phyloP scores from a whole-genome alignment of 1,140 invertebrate species.

The Drosophila hydei region DNA sequence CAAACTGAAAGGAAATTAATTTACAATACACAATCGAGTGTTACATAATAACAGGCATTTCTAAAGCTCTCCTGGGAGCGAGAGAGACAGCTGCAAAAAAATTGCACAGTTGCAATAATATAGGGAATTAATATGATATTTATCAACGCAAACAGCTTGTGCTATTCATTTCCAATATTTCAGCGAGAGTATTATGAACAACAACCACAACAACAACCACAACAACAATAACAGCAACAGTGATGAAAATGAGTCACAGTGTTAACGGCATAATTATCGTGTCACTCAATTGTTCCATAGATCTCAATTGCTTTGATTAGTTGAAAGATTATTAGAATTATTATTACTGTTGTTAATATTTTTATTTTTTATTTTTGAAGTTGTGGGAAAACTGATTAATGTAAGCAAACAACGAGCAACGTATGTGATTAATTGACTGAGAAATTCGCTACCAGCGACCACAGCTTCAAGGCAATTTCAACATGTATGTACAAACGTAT shows the following conservation, averaged over 20 bases:
- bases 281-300: conserved; percentile 17
- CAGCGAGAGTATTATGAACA: background rate
- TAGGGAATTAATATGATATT: background rate
- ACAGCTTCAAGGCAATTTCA: background rate
- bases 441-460: conserved; percentile 1
- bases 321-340: background rate
- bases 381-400: conserved; percentile 38
- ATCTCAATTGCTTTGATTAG: conserved; percentile 28
- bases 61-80: background rate
- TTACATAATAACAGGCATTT: too few species aligned
- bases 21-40: too few species aligned
- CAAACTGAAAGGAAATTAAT: background rate
- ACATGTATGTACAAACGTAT: background rate
- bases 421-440: conserved; percentile 34
- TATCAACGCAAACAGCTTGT: background rate
- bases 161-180: background rate
- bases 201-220: background rate
- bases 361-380: conserved; percentile 1
- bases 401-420: conserved; percentile 2
- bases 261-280: conserved; percentile 9
- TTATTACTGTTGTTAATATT: background rate
- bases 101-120: background rate
- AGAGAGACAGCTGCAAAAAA: background rate
- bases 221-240: background rate
- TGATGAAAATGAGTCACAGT: conserved; percentile 2